These are phyloP conservation scores for Lathronympha strigana DNA, from an alignment of 2,888 invertebrate genomes.

Conservation along the genomic window DNA sequence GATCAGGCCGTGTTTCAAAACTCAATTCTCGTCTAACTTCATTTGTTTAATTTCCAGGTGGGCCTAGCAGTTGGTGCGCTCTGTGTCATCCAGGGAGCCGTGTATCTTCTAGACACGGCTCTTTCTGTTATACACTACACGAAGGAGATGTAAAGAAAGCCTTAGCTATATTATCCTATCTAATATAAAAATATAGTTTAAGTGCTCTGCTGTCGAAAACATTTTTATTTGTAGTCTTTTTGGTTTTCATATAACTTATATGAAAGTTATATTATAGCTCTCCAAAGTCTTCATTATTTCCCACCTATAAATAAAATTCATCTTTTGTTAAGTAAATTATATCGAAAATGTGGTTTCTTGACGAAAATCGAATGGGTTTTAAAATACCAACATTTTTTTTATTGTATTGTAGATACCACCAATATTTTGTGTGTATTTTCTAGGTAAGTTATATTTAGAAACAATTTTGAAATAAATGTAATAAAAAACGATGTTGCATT, in stretches of 20 bases:
- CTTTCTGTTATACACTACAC: constrained; percentile 89
- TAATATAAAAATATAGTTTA: constrained; percentile 22
- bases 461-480: constrained; percentile 39
- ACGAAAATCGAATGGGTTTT: constrained; percentile 4
- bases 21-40: not conserved
- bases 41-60: constrained; percentile 73
- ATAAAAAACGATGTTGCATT: not conserved
- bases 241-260: constrained; percentile 1
- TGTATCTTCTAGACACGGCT: constrained; percentile 92
- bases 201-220: constrained; percentile 24
- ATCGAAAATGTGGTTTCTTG: constrained; percentile 14
- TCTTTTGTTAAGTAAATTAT: constrained; percentile 22
- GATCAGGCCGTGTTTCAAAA: too few species aligned
- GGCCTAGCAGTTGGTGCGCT: constrained; percentile 92
- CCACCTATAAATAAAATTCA: constrained; percentile 34
- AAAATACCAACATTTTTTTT: constrained; percentile 11
- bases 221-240: constrained; percentile 15
- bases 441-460: constrained; percentile 34
- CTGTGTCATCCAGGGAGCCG: constrained; percentile 91
- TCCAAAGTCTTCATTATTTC: constrained; percentile 28
- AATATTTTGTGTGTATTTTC: constrained; percentile 37
- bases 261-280: constrained; percentile 21
- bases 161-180: constrained; percentile 24
- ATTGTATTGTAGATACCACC: constrained; percentile 29
- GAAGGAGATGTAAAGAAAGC: constrained; percentile 83